phyloP scores from a whole-genome alignment of 2,888 invertebrate species.

The Eupithecia pulchellata region DNA sequence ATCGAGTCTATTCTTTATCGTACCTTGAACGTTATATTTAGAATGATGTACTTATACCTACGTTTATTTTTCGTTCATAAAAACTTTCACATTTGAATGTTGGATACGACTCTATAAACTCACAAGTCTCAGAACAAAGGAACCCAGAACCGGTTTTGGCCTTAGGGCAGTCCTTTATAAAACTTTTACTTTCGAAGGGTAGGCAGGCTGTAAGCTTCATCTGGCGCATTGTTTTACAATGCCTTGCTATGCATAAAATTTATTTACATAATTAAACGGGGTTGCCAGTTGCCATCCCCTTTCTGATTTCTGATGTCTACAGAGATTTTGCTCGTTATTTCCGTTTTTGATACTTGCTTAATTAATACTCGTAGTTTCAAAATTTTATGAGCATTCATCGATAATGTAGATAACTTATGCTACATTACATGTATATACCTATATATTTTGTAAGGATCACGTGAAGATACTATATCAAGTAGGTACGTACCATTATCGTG shows the following conservation, averaged over 20 bases:
- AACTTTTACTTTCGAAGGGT: conserved; percentile 73
- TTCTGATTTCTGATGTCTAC: conserved; percentile 81
- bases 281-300: conserved; percentile 56
- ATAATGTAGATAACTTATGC: neutral
- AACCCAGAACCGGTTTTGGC: conserved; percentile 61
- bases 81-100: conserved; percentile 21
- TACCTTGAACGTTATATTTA: no score
- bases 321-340: conserved; percentile 72
- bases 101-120: conserved; percentile 34
- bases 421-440: neutral
- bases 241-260: conserved; percentile 79
- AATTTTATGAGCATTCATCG: neutral
- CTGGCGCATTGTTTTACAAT: conserved; percentile 79
- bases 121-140: conserved; percentile 56
- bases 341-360: conserved; percentile 75
- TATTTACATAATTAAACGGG: conserved; percentile 83
- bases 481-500: neutral
- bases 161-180: conserved; percentile 71
- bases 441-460: neutral
- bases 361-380: conserved; percentile 55
- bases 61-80: neutral
- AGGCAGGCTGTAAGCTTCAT: conserved; percentile 59
- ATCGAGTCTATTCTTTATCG: no score
- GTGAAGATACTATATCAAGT: neutral
- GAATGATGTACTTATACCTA: no score